A percentile compares a stretch with the other conserved stretches of the same genome.
phyloP scores from a whole-genome alignment of 1,140 invertebrate species.

The Semibalanus balanoides region DNA sequence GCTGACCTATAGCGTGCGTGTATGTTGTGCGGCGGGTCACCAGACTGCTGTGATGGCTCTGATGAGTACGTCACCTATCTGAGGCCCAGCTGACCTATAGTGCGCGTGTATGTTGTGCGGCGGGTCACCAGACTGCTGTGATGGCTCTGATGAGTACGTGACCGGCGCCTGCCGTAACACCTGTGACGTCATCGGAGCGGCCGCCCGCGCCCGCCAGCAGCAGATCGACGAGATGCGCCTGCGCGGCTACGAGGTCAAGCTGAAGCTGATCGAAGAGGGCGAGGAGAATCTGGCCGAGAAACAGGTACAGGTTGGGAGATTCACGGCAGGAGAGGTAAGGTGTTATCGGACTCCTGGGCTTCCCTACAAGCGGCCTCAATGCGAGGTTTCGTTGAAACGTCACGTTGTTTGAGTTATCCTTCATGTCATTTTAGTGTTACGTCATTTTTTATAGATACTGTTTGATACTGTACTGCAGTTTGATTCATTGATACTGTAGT shows the following conservation, averaged over 20 bases:
- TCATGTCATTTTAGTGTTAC: too few species aligned
- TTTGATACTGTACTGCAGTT: too few species aligned
- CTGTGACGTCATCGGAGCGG: neutral
- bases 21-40: neutral
- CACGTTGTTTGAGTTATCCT: too few species aligned
- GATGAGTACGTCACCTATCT: constrained; percentile 47
- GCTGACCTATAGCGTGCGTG: too few species aligned
- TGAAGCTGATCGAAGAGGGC: neutral
- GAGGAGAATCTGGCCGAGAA: neutral
- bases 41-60: constrained; percentile 59
- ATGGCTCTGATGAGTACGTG: constrained; percentile 58
- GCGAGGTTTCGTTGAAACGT: too few species aligned
- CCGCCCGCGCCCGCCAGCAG: neutral
- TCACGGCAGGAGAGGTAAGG: too few species aligned
- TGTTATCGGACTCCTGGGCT: too few species aligned
- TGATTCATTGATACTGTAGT: too few species aligned
- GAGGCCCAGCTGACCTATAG: too few species aligned
- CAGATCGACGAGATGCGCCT: neutral
- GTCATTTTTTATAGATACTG: too few species aligned
- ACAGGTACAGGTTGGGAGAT: neutral
- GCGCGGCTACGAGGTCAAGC: neutral
- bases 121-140: constrained; percentile 43
- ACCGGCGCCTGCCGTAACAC: neutral
- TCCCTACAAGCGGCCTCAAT: too few species aligned
- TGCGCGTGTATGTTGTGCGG: too few species aligned